These are phyloP conservation scores for Eupithecia dodoneata DNA, from an alignment of 2,888 invertebrate genomes.

Conservation along the genomic window DNA sequence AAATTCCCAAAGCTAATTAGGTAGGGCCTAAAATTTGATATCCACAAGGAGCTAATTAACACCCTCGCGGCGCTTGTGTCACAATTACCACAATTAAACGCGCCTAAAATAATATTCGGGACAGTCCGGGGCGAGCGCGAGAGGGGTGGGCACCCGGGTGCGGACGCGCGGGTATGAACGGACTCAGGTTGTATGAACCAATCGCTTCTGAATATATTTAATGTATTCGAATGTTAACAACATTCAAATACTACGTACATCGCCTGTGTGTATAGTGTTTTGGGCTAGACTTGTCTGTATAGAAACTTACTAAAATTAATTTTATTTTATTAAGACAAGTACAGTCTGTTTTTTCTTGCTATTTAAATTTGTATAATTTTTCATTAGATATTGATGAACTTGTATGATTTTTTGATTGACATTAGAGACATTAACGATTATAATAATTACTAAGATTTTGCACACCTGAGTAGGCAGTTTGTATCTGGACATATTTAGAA, in stretches of 20 bases:
- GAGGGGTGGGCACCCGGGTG: neutral
- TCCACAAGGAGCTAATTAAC: constrained; percentile 44
- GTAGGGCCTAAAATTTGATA: constrained; percentile 40
- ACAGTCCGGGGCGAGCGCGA: constrained; percentile 13
- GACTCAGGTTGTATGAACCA: neutral
- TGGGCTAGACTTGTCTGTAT: neutral
- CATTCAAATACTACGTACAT: too few species aligned
- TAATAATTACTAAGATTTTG: too few species aligned
- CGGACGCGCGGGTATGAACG: neutral
- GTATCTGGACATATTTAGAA: too few species aligned
- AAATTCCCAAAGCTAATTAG: constrained; percentile 42
- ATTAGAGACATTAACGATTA: too few species aligned
- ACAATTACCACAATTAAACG: constrained; percentile 59
- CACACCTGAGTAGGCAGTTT: too few species aligned
- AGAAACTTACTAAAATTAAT: neutral
- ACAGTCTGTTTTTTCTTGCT: too few species aligned
- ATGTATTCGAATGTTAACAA: too few species aligned
- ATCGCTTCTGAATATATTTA: neutral
- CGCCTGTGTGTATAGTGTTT: neutral
- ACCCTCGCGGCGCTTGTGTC: constrained; percentile 43
- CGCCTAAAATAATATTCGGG: constrained; percentile 62
- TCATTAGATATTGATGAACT: too few species aligned
- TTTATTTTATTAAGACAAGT: neutral
- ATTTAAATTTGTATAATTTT: too few species aligned
- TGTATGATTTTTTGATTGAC: too few species aligned